Base-by-base conservation (phyloP, 2,113 vertebrate genomes). In the Cyrtonyx montezumae region DNA sequence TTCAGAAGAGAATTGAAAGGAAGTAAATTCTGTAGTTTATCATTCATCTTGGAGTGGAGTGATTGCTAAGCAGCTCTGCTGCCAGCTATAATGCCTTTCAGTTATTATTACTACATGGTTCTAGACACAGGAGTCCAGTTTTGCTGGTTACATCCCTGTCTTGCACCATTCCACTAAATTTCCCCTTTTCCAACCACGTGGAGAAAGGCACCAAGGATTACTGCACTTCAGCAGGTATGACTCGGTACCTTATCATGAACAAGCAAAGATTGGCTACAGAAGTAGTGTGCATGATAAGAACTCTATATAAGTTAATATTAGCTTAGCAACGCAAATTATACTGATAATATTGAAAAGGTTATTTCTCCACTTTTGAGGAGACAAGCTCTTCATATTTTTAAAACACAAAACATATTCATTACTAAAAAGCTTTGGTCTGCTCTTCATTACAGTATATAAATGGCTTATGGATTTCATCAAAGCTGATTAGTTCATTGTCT, bases 401-500 rank as follows among this genome's bases (percentile, higher is more conserved):
- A 84, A 90, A 69, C 53, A 49, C 36, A 84, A 92, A 90, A 81
- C 19, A 53, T 0, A 87, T 10, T 14, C 53, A 79, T 30, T 84
- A 68, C 8, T 32, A 77, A 66, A 80, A 94, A 78, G 40, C 43
- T 81, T 88, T 88, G 12, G 43, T 90, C 48, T 94, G 48, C 40
- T 89, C 48, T 86, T 86, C 84, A 65, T 11, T 32, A 71, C 7
- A 81, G 48, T 36, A 75, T 53, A 90, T 53, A 86, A 90, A 95
- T 93, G 82, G 69, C 79, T 95, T 91, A 93, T 86, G 66, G 90
- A 73, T 95, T 95, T 96, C 73, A 95, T 90, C 87, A 91, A 25
- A 91, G 86, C 79, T 69, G 61, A 88, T 95, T 91, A 90, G 84
- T 85, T 94, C 94, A 86, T 90, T 96, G 88, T 84, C 94, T 88